These are phyloP conservation scores for Eupithecia subumbrata DNA, from an alignment of 2,888 invertebrate genomes.

Conservation along the genomic window DNA sequence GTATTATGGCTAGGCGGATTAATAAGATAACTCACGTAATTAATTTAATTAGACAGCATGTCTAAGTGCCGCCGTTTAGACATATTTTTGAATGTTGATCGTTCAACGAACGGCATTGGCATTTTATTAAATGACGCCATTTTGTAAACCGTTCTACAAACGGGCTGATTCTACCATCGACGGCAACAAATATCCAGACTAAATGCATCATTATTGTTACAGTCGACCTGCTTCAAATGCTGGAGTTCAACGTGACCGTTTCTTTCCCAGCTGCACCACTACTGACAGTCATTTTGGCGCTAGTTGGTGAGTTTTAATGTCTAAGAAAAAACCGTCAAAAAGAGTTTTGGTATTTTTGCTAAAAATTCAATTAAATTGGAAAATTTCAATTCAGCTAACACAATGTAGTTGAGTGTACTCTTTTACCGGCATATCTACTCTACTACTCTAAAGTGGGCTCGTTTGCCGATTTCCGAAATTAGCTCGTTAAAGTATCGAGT, in stretches of 20 bases:
- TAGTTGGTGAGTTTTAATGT: conserved; percentile 93
- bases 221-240: conserved; percentile 99
- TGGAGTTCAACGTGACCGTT: conserved; percentile 97
- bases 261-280: conserved; percentile 98
- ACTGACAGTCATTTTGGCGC: conserved; percentile 97
- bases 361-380: not conserved
- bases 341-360: not conserved
- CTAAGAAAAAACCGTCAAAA: not conserved
- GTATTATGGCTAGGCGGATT: no score
- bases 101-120: not conserved
- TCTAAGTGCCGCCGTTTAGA: no score
- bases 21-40: no score
- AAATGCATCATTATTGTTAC: conserved; percentile 67
- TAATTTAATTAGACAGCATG: no score
- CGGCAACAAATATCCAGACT: not conserved
- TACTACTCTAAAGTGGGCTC: no score
- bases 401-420: not conserved
- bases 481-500: no score
- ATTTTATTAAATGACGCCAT: not conserved
- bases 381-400: no score
- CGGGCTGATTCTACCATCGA: not conserved
- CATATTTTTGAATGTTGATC: not conserved
- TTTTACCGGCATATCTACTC: not conserved
- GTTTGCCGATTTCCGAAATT: no score
- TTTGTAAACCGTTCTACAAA: not conserved